Evolutionary conservation across 2,113 vertebrate species (phyloP).

Genomic region (Melanerpes formicivorus): DNA sequence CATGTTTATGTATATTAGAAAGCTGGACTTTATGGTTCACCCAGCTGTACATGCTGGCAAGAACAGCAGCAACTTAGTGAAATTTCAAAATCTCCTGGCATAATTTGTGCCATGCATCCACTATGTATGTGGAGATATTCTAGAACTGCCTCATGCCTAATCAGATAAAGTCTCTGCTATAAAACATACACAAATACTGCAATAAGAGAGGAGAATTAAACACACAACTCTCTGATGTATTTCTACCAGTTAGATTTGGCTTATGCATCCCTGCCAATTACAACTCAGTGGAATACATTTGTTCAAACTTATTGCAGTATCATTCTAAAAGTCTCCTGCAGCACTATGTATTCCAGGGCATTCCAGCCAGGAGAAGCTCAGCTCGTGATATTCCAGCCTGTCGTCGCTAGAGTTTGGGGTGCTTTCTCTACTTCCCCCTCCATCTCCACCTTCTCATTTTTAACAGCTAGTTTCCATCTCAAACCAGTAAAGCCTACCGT

Average conservation of each 20-base stretch:
- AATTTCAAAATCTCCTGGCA: not conserved
- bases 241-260: not conserved
- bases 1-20: not conserved
- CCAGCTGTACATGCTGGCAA: not conserved
- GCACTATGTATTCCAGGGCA: not conserved
- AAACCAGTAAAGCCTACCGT: not conserved
- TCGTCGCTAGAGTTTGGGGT: not conserved
- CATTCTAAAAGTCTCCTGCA: not conserved
- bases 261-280: not conserved
- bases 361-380: not conserved
- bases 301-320: not conserved
- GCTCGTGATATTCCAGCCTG: not conserved
- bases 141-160: not conserved
- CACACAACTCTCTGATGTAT: not conserved
- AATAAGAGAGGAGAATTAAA: not conserved
- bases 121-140: fast-evolving
- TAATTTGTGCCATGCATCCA: not conserved
- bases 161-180: not conserved
- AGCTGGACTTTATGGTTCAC: not conserved
- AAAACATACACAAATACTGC: not conserved
- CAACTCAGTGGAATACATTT: not conserved
- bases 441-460: not conserved
- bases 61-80: not conserved
- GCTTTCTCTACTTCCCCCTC: not conserved
- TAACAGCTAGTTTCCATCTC: not conserved